phyloP scores from a whole-genome alignment of 2,113 vertebrate genomes.

The Salvelinus sp. region DNA sequence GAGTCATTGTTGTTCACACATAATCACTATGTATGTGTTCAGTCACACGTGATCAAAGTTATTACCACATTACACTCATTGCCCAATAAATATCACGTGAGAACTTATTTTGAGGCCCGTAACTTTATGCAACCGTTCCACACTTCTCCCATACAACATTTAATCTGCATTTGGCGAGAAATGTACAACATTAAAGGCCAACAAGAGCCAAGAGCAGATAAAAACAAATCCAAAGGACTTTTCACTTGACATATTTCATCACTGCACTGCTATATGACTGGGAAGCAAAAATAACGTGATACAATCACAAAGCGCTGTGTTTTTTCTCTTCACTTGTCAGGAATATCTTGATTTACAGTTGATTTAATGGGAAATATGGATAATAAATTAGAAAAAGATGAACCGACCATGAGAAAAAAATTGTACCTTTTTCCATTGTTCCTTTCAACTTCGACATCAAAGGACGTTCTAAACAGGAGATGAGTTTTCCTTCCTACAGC shows the following conservation, averaged over 20 bases:
- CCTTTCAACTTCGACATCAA: constrained; percentile 70
- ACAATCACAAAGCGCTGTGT: too few species aligned
- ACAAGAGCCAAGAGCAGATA: too few species aligned
- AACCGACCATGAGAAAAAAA: constrained; percentile 36
- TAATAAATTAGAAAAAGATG: constrained; percentile 8
- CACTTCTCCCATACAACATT: too few species aligned
- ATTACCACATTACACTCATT: neutral
- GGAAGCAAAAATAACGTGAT: too few species aligned
- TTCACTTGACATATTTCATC: too few species aligned
- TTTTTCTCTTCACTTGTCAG: too few species aligned
- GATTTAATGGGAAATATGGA: constrained; percentile 13
- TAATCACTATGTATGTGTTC: constrained; percentile 18
- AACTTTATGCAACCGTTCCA: neutral
- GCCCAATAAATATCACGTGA: neutral
- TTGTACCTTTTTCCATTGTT: constrained; percentile 58
- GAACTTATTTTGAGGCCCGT: neutral
- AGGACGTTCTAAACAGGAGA: constrained; percentile 63
- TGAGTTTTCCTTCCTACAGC: constrained; percentile 69
- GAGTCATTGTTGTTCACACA: neutral
- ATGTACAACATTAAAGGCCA: too few species aligned
- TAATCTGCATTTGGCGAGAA: too few species aligned
- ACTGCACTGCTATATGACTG: too few species aligned
- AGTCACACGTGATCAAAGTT: constrained; percentile 35
- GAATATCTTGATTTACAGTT: constrained; percentile 11
- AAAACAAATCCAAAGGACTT: too few species aligned